These are phyloP conservation scores for Lota lota DNA, from an alignment of 2,113 vertebrate species.

Conservation along the genomic window DNA sequence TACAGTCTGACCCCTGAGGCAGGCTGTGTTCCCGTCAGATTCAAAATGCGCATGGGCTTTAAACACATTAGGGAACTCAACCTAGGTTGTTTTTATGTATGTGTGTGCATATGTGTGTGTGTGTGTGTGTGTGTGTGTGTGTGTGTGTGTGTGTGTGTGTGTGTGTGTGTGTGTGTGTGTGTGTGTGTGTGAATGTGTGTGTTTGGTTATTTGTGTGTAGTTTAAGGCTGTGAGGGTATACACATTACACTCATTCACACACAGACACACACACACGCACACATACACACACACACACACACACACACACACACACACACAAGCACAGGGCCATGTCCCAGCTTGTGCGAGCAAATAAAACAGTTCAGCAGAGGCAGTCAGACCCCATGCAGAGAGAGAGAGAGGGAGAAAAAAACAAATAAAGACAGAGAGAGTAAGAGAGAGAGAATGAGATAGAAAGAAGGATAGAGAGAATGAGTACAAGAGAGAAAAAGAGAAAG, in stretches of 20 bases:
- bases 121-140: conserved; percentile 2
- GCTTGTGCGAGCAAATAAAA: background rate
- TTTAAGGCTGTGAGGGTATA: no score
- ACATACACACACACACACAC: no score
- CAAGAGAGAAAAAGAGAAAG: background rate
- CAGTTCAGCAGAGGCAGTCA: background rate
- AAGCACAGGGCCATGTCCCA: conserved; percentile 3
- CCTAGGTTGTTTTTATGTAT: background rate
- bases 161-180: no score
- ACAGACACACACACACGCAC: no score
- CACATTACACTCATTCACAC: no score
- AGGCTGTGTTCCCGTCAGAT: conserved; percentile 19
- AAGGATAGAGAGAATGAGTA: background rate
- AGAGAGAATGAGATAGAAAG: background rate
- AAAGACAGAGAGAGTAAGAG: background rate
- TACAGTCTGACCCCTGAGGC: conserved; percentile 33
- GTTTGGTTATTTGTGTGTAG: no score
- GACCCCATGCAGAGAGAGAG: conserved; percentile 26
- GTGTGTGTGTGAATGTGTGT: no score
- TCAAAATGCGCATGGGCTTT: background rate
- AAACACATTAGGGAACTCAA: conserved; percentile 21
- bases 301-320: no score
- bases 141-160: no score
- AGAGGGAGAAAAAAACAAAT: no score
- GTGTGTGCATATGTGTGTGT: background rate